Base-by-base conservation (phyloP, 1,140 invertebrate genomes). In the Phortica variegata region DNA sequence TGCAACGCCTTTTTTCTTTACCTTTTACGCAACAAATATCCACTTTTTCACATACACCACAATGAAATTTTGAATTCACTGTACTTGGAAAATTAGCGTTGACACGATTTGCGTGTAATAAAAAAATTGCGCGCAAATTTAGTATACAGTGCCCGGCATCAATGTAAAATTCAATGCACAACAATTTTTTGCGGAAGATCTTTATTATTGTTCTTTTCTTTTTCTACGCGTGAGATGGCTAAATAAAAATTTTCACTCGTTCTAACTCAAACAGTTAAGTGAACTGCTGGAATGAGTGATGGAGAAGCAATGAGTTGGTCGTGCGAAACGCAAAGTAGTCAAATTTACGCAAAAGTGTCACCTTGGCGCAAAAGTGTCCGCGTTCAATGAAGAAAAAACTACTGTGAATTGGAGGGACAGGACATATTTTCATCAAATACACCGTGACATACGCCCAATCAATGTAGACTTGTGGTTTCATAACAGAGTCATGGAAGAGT, bases 161-260 rank as follows among this genome's bases (percentile, higher is more conserved):
- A n/a, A n/a, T n/a, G n/a, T n/a, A n/a, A n/a, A n/a, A n/a, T n/a
- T n/a, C n/a, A n/a, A n/a, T n/a, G n/a, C 12, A 12, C 12, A 31
- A 31, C 12, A 31, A 31, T 7, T 7, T 31, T 31, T 31, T 31
- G 7, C 29, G 29, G 36, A 58, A 62, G 54, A 51, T 45, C 45
- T 60, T 54, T 69, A 71, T 71, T 71, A 63, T 70, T 71, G 66
- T 71, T 71, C n/a, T 71, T 70, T 66, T 71, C 66, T 71, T 71
- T 52, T 55, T 69, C 65, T 71, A 71, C 36, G 33, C 33, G 13
- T 34, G 33, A 34, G 33, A 34, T 15, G 33, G 7, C 33, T 5
- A 34, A 34, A 34, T 15, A 34, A 34, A 34, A 10, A 34, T 49
- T 54, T 58, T 44, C 56, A 49, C 47, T 29, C 52, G 58, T 60